phyloP scores from a whole-genome alignment of 2,113 vertebrate species.

The Meriones unguiculatus region DNA sequence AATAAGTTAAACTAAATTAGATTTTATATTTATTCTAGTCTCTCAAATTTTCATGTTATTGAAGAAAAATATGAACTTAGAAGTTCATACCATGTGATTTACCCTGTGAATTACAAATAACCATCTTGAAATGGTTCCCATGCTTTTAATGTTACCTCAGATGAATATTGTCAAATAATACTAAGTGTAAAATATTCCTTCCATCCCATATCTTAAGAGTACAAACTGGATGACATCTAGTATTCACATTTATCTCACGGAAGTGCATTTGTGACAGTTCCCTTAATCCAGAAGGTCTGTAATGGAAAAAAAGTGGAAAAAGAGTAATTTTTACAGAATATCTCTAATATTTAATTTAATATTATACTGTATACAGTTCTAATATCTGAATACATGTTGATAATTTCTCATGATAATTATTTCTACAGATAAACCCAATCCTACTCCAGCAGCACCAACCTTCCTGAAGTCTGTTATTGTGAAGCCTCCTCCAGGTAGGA shows the following conservation, averaged over 20 bases:
- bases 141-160: background rate
- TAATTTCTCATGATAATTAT: conserved; percentile 59
- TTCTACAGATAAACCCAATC: conserved; percentile 65
- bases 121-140: conserved; percentile 2
- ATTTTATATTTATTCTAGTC: conserved; percentile 44
- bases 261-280: conserved; percentile 38
- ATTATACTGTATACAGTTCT: background rate
- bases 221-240: conserved; percentile 48
- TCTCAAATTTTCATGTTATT: conserved; percentile 39
- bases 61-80: conserved; percentile 47
- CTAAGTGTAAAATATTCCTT: background rate
- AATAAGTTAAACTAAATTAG: conserved; percentile 41
- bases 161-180: conserved; percentile 18
- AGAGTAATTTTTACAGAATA: conserved; percentile 50
- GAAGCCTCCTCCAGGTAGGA: conserved; percentile 59
- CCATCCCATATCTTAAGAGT: conserved; percentile 22
- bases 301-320: background rate
- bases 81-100: conserved; percentile 39
- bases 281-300: conserved; percentile 20
- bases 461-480: conserved; percentile 62
- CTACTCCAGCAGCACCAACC: conserved; percentile 56
- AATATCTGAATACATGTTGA: conserved; percentile 32
- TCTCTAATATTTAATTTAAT: conserved; percentile 4
- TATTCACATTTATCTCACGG: conserved; percentile 46
- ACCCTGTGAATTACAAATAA: conserved; percentile 37